Conservation (phyloP, 2,888 invertebrate species). For the Biston betularia region DNA sequence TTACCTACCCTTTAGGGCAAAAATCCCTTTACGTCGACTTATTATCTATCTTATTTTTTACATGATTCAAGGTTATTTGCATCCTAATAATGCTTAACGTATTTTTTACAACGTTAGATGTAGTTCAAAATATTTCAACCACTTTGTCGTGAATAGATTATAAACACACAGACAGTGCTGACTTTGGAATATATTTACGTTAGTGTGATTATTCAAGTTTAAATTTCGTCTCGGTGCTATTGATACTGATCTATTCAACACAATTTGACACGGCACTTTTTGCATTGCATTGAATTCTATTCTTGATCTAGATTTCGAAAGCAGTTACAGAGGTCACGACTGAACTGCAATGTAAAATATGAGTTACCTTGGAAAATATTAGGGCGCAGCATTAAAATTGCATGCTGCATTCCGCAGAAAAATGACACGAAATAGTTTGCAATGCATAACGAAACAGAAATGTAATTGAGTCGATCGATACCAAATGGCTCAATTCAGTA, state of each 20-base stretch:
- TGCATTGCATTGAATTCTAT: constrained; percentile 37
- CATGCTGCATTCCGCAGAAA: constrained; percentile 19
- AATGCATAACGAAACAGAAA: constrained; percentile 15
- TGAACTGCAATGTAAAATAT: constrained; percentile 29
- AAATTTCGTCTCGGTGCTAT: constrained; percentile 27
- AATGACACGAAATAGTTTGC: constrained; percentile 14
- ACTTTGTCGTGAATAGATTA: neutral
- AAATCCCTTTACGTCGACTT: too few relatives aligned
- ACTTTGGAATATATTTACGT: neutral
- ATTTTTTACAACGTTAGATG: neutral
- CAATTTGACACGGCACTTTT: constrained; percentile 45
- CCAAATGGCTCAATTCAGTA: constrained; percentile 20
- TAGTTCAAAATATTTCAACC: neutral
- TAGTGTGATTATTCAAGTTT: constrained; percentile 11
- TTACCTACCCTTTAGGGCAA: too few relatives aligned
- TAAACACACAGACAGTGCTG: neutral
- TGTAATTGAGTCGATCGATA: constrained; percentile 18
- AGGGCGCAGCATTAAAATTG: constrained; percentile 11
- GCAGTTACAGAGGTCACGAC: constrained; percentile 49
- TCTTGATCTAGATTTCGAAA: constrained; percentile 53
- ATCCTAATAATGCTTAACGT: too few relatives aligned
- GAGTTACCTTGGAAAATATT: constrained; percentile 36
- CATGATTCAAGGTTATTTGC: too few relatives aligned
- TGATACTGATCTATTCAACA: constrained; percentile 37
- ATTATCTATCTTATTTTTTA: too few relatives aligned